These are phyloP conservation scores for Egretta garzetta DNA, from an alignment of 2,113 vertebrate species.

Conservation along the genomic window DNA sequence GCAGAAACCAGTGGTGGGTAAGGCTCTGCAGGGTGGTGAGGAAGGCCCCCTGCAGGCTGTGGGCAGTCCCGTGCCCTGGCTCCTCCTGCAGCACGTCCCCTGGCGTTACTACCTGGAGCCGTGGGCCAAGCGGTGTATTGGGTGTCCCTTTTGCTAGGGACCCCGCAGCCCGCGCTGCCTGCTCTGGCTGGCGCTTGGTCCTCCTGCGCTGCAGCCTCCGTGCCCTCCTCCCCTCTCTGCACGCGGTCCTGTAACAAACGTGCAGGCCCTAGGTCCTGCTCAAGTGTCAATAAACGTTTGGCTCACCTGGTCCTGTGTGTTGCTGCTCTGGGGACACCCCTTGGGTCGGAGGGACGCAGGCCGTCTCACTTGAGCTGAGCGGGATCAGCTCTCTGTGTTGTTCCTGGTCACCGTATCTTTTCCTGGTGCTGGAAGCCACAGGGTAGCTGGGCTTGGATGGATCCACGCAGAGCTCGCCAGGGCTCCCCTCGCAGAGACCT, in stretches of 20 bases:
- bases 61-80: too few relatives aligned
- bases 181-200: neutral
- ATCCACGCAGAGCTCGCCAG: neutral
- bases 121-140: rapidly evolving
- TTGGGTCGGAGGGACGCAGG: rapidly evolving
- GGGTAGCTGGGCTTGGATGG: neutral
- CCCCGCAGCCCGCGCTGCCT: rapidly evolving
- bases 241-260: neutral
- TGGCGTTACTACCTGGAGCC: neutral
- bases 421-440: neutral
- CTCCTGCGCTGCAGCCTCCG: neutral
- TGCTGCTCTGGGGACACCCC: neutral
- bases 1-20: neutral
- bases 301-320: neutral
- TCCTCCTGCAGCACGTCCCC: neutral
- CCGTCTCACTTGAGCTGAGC: neutral
- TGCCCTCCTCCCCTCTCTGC: neutral
- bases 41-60: neutral
- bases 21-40: neutral
- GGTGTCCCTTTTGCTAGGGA: neutral
- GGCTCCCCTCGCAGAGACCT: neutral
- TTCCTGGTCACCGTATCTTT: neutral
- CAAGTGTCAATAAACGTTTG: neutral
- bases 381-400: neutral
- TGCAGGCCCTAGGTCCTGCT: neutral